A percentile compares a stretch with the other conserved stretches of the same genome.
phyloP scores from a whole-genome alignment of 92 coral and sea anemone species.

The Epizoanthus scotinus region DNA sequence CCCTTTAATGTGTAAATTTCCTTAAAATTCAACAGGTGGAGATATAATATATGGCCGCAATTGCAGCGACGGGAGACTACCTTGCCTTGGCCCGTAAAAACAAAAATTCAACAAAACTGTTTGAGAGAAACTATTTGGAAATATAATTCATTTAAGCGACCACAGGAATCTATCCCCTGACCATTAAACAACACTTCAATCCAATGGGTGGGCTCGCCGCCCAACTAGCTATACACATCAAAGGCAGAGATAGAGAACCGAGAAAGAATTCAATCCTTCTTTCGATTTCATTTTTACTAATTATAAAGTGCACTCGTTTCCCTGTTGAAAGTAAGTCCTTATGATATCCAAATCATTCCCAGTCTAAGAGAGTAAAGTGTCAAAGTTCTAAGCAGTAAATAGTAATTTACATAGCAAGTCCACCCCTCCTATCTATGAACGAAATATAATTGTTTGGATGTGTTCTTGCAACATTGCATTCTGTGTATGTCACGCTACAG shows the following conservation, averaged over 20 bases:
- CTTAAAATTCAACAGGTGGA: conserved; percentile 44
- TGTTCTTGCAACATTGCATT: conserved; percentile 25
- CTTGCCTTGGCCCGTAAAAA: conserved; percentile 15
- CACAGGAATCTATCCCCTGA: conserved; percentile 32
- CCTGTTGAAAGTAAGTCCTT: not conserved
- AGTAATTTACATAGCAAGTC: conserved; percentile 36
- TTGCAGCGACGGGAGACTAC: conserved; percentile 1
- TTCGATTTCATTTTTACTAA: not conserved
- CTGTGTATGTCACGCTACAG: conserved; percentile 37
- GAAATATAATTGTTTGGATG: conserved; percentile 37
- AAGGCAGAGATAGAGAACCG: not conserved
- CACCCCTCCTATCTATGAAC: conserved; percentile 38
- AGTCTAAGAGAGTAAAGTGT: not conserved
- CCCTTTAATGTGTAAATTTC: conserved; percentile 31
- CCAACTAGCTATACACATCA: conserved; percentile 20
- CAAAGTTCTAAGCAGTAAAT: conserved; percentile 29
- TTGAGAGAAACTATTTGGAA: conserved; percentile 8
- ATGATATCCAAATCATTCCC: not conserved
- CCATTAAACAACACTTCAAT: conserved; percentile 35
- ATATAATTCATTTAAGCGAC: conserved; percentile 39
- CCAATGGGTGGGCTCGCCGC: conserved; percentile 36
- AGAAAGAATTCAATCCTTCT: not conserved
- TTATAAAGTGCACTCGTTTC: not conserved
- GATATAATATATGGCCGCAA: not conserved
- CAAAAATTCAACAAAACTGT: conserved; percentile 26